Evolutionary conservation across 2,797 vertebrate species (phyloP), one percentile per base, ranked within the genome.

Genomic region (Rhynchotus rufescens): DNA sequence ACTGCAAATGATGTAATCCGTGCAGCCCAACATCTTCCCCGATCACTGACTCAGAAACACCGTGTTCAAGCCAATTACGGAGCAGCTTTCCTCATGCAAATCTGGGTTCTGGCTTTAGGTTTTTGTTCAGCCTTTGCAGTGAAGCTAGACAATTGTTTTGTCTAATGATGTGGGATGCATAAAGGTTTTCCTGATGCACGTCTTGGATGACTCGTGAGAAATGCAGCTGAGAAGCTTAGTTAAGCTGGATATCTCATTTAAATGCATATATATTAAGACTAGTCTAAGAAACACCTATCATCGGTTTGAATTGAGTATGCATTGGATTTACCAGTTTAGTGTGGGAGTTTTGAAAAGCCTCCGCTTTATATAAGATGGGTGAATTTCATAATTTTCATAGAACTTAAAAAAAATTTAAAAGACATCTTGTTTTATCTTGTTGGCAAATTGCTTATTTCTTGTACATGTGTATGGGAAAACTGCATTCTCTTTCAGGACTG

Each of bases 61-160:
- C 22, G 54, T 75, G 17, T 79, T 89, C 42, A 38, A 73, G 44
- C 66, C 59, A 88, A 56, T 59, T 74, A 64, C 79, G 64, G 44
- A 68, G 91, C 82, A 67, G 1, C 0, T 59, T 91, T 90, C 49
- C 23, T 78, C 21, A 8, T 59, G 71, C 47, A 77, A 42, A 84
- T 73, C 47, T 75, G 51, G 9, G 78, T 93, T 59, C 62, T 90
- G 73, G 73, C 69, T 83, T 83, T 89, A 91, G 79, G 34, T 92
- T 81, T 92, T 92, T 85, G 87, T 80, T 83, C 91, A 85, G 62
- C 36, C 69, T 85, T 91, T 71, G 25, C 81, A 84, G 49, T 65
- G 56, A 89, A 89, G n/a, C 69, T 89, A 68, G 81, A 82, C 94
- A 95, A 94, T 87, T 95, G 86, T 90, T 96, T 74, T 71, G 21